These are phyloP conservation scores for Scaptomyza flava DNA, from an alignment of 2,888 invertebrate species.

Conservation along the genomic window DNA sequence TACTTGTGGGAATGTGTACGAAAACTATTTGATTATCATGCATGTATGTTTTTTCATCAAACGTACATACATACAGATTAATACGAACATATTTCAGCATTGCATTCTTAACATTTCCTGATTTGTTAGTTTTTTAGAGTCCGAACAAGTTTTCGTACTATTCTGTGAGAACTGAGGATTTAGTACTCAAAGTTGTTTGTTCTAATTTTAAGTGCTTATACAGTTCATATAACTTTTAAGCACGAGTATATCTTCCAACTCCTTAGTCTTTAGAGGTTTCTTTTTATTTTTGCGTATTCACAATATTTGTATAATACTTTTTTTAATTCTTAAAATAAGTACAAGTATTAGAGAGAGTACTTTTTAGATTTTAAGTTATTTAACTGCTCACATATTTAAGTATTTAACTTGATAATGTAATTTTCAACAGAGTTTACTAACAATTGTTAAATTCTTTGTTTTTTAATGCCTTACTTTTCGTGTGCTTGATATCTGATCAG, in stretches of 20 bases:
- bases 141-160: not conserved
- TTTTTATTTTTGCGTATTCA: too few relatives aligned
- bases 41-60: not conserved
- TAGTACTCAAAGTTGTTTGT: not conserved
- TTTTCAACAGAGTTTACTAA: too few relatives aligned
- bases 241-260: not conserved
- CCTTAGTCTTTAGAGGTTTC: not conserved
- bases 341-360: too few relatives aligned
- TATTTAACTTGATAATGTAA: too few relatives aligned
- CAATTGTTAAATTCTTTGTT: too few relatives aligned
- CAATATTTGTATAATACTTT: too few relatives aligned
- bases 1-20: conserved; percentile 2
- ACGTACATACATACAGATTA: too few relatives aligned
- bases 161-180: too few relatives aligned
- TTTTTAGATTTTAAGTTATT: not conserved
- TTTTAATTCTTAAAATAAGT: too few relatives aligned
- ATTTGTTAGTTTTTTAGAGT: not conserved
- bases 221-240: not conserved
- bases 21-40: conserved; percentile 4
- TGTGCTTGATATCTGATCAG: too few relatives aligned
- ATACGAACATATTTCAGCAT: not conserved
- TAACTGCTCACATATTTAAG: too few relatives aligned
- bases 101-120: conserved; percentile 8
- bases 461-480: not conserved
- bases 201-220: too few relatives aligned